Evolutionary conservation across 2,113 vertebrate genomes (phyloP).

Genomic region (Lipophrys pholis): DNA sequence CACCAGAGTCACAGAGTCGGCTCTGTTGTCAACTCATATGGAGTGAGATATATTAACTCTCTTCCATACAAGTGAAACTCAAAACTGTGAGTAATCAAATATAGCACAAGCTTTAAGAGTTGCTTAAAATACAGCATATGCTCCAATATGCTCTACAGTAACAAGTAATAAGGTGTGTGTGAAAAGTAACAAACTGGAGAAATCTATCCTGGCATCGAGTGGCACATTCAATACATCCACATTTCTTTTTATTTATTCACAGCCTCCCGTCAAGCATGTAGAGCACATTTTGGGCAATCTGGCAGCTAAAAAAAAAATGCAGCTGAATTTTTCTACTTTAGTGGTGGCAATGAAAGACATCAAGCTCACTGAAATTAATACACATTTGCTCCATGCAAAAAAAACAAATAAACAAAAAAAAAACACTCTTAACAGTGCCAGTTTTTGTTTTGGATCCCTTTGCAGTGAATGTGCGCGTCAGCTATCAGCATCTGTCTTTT

Average conservation of each 20-base stretch:
- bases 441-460: slow-evolving; percentile 24
- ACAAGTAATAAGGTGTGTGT: background rate
- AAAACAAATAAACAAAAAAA: background rate
- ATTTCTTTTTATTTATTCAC: slow-evolving; percentile 24
- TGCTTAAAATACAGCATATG: background rate
- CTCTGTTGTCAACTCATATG: slow-evolving; percentile 17
- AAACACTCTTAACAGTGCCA: background rate
- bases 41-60: slow-evolving; percentile 32
- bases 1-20: slow-evolving; percentile 7
- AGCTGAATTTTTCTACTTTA: slow-evolving; percentile 23
- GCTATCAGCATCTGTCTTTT: slow-evolving; percentile 2
- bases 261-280: slow-evolving; percentile 16
- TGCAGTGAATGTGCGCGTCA: slow-evolving; percentile 12
- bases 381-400: slow-evolving; percentile 7
- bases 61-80: slow-evolving; percentile 11
- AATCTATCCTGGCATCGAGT: background rate
- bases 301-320: slow-evolving; percentile 17
- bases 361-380: slow-evolving; percentile 27
- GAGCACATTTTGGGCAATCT: slow-evolving; percentile 12
- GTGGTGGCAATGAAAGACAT: slow-evolving; percentile 16
- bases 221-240: slow-evolving; percentile 11
- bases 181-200: background rate
- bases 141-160: background rate
- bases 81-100: slow-evolving; percentile 3
- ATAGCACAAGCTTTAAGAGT: background rate